These are phyloP conservation scores for Kryptolebias marmoratus DNA, from an alignment of 2,113 vertebrate genomes.

Conservation along the genomic window DNA sequence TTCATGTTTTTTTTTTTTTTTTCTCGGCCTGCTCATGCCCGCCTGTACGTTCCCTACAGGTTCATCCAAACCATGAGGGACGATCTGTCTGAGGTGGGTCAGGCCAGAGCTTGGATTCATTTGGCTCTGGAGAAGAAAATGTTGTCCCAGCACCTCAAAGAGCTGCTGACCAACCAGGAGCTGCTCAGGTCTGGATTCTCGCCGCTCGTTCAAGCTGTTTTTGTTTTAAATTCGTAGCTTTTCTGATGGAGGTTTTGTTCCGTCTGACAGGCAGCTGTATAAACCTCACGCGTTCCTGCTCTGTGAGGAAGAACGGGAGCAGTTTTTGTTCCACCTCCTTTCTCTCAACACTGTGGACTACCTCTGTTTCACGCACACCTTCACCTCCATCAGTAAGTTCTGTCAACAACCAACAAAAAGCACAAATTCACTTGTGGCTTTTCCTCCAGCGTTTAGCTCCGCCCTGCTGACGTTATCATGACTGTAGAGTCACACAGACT, in stretches of 20 bases:
- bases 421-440: constrained; percentile 7
- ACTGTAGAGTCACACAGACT: not conserved
- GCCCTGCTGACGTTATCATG: not conserved
- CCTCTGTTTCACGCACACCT: constrained; percentile 96
- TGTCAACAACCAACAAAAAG: constrained; percentile 10
- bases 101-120: constrained; percentile 94
- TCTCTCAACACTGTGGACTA: constrained; percentile 98
- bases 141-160: constrained; percentile 95
- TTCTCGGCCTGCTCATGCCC: not conserved
- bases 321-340: constrained; percentile 96
- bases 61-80: constrained; percentile 95
- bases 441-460: not conserved
- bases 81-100: constrained; percentile 93
- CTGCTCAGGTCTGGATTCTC: constrained; percentile 65
- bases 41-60: constrained; percentile 67
- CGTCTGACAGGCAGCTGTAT: constrained; percentile 89
- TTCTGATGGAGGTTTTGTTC: not conserved
- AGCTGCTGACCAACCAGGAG: constrained; percentile 88
- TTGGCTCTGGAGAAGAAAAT: constrained; percentile 96
- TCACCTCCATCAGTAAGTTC: constrained; percentile 83
- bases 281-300: constrained; percentile 96
- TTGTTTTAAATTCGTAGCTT: not conserved
- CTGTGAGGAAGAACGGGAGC: constrained; percentile 95
- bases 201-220: constrained; percentile 61
- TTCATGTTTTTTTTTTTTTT: too few species aligned